phyloP scores from a whole-genome alignment of 1,140 invertebrate species.

The Leguminivora glycinivorella region DNA sequence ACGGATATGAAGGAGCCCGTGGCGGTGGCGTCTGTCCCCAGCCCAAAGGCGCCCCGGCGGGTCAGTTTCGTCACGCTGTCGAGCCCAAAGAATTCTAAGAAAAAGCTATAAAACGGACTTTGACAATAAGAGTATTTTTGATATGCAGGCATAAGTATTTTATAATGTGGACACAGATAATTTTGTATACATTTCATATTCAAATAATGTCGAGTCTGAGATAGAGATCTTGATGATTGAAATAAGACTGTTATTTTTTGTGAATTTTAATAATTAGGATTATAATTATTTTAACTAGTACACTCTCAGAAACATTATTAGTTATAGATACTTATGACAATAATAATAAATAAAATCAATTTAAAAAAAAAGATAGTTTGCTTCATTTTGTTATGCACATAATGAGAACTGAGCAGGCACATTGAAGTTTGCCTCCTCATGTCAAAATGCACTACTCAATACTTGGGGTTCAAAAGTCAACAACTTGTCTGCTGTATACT shows the following conservation, averaged over 20 bases:
- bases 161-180: not conserved
- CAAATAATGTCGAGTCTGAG: not conserved
- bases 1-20: conserved; percentile 51
- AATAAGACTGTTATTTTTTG: not conserved
- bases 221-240: not conserved
- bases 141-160: not conserved
- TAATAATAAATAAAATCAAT: not conserved
- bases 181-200: not conserved
- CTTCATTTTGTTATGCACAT: not conserved
- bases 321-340: not conserved
- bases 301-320: not conserved
- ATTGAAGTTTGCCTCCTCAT: no score
- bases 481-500: no score
- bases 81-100: conserved; percentile 85
- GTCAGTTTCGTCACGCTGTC: conserved; percentile 87
- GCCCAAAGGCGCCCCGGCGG: conserved; percentile 81
- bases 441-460: no score
- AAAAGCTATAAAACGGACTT: conserved; percentile 53
- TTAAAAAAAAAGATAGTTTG: not conserved
- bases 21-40: conserved; percentile 40
- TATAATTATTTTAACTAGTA: no score
- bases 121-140: not conserved
- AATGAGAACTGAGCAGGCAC: no score
- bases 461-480: no score
- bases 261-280: not conserved